Evolutionary conservation across 2,888 invertebrate species (phyloP), one percentile per base, ranked within the genome.

Genomic region (Calameuta filiformis): DNA sequence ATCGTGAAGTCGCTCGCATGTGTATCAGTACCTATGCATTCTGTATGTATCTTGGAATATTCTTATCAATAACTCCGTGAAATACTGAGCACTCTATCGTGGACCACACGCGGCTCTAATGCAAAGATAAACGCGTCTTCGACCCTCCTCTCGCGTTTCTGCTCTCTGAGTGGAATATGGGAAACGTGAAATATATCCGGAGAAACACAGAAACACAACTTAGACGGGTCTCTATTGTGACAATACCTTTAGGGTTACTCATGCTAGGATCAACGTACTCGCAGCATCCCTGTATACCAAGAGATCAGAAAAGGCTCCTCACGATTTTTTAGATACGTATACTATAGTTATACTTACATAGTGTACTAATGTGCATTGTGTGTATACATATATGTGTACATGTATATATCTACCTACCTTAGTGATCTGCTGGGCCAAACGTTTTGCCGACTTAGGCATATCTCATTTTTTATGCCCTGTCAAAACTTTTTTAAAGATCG

Each of bases 81-180:
- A 79, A 79, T 79, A 79, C 79, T 30, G 73, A 34, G 69, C 35
- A 40, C 74, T 68, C 34, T 76, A 79, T 79, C 79, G 35, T 34
- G 79, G 82, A 82, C 82, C 82, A 81, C 82, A 82, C 82, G 81
- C 82, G 69, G 78, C 76, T 78, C 79, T 82, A 82, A 82, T 82
- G 82, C 81, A 77, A 82, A 80, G 81, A 82, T 82, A 82, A 81
- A 80, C 78, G 23, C 71, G n/a, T 33, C 35, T 74, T 73, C n/a
- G 30, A 30, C 34, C 34, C 11, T 34, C 71, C 73, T 37, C 12
- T n/a, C 73, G 40, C 71, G 71, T 33, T 71, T 56, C 6, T 56
- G 23, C 71, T 71, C 71, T 71, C 33, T 31, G 71, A 71, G 71
- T 71, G 34, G 34, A n/a, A 33, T 34, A 71, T 33, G 71, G 71